These are phyloP conservation scores for Pelvicachromis taeniatus DNA, from an alignment of 2,113 vertebrate genomes.

Conservation along the genomic window DNA sequence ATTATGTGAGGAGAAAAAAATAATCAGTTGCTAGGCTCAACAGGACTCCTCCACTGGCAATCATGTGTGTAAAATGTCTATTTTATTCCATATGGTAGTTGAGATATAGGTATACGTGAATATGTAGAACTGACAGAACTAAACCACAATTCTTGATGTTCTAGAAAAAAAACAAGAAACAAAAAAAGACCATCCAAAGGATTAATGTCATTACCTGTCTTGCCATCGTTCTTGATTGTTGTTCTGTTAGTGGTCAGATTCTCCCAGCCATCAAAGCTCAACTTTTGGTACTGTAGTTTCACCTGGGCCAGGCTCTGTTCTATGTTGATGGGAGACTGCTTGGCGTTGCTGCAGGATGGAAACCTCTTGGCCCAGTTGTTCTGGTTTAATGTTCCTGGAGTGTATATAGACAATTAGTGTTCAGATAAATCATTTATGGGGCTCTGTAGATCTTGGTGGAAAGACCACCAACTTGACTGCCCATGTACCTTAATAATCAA, in stretches of 20 bases:
- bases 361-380: conserved; percentile 94
- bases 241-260: conserved; percentile 73
- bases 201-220: conserved; percentile 80
- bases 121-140: neutral
- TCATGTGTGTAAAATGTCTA: neutral
- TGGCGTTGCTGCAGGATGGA: conserved; percentile 89
- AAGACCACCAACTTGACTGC: neutral
- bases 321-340: conserved; percentile 94
- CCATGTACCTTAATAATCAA: neutral
- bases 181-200: neutral
- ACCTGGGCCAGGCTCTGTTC: conserved; percentile 90
- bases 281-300: conserved; percentile 87
- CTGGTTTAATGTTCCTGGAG: conserved; percentile 88
- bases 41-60: neutral
- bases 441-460: neutral
- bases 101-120: neutral
- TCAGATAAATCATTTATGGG: neutral
- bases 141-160: neutral
- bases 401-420: neutral
- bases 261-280: conserved; percentile 89
- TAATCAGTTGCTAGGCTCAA: neutral
- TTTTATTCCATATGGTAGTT: neutral
- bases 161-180: neutral
- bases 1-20: neutral
- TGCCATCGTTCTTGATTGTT: conserved; percentile 89